These are phyloP conservation scores for Poecilia picta DNA, from an alignment of 2,797 vertebrate species.

Conservation along the genomic window DNA sequence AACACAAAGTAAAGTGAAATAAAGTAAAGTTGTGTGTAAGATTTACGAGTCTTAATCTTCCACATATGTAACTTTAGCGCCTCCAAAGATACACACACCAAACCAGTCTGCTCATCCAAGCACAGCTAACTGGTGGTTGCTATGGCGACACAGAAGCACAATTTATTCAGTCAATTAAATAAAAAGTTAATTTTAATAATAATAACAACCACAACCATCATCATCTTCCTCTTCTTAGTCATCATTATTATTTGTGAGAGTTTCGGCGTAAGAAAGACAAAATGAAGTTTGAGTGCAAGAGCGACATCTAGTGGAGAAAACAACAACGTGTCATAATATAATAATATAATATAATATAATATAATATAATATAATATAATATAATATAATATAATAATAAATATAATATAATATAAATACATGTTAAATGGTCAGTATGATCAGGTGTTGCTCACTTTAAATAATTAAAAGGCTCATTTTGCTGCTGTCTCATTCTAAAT, in stretches of 20 bases:
- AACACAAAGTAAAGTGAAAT: constrained; percentile 17
- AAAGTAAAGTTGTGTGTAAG: constrained; percentile 32
- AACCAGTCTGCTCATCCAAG: constrained; percentile 67
- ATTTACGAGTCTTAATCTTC: constrained; percentile 40
- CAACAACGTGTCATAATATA: no score
- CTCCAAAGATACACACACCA: constrained; percentile 73
- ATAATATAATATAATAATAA: no score
- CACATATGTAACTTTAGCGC: constrained; percentile 26
- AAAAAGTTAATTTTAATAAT: not conserved
- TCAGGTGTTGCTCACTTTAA: no score
- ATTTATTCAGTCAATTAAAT: no score
- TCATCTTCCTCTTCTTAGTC: not conserved
- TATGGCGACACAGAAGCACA: not conserved
- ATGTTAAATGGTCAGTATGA: no score
- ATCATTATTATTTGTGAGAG: not conserved
- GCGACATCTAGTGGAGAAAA: constrained; percentile 52
- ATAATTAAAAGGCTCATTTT: no score
- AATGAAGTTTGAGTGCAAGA: not conserved
- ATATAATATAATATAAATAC: no score
- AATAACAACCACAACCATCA: not conserved
- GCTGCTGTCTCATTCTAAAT: no score
- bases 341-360: no score
- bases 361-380: no score
- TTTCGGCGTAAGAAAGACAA: not conserved
- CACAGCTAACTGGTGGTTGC: constrained; percentile 6